Base-by-base conservation (phyloP, 2,113 vertebrate genomes). In the Ophthalmolycus amberensis region DNA sequence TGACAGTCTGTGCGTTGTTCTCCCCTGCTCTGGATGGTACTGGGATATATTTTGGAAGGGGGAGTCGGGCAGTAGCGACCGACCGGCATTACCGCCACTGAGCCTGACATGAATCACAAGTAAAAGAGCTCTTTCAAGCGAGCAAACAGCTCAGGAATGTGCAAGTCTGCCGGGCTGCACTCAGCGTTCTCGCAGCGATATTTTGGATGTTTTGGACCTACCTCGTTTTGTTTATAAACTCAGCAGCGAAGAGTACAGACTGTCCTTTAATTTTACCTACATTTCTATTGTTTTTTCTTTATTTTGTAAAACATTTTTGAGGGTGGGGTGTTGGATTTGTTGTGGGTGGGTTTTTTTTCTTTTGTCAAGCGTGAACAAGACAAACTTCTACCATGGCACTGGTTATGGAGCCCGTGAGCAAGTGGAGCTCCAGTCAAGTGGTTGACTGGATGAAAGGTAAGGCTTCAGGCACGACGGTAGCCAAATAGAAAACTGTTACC, bases 381-480 rank as follows among this genome's bases (percentile, higher is more conserved):
- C 89, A 94, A 95, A 96, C 93, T 95, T 95, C 90, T 92, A 48
- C 86, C 75, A 96, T 96, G 95, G 95, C 95, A 79, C 86, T 96
- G 90, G 92, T 95, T 54, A 96, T 96, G 95, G 95, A 96, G 91
- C 95, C 95, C 40, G 95, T 96, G 63, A 96, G 95, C 93, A 96
- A 95, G 94, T 96, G 95, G 95, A 95, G 94, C 91, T 94, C 94
- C 63, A 84, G 87, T 82, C 95, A 95, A 84, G 95, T 96, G 90
- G 93, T 95, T 15, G 95, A 96, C 87, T 96, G 95, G 95, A 96
- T 96, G 95, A 95, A 95, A 94, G 95, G 95, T 96, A 90, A 77
- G 86, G 56, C 69, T 71, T 82, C 20, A 12, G 6, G 25, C 68
- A 38, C 54, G 9, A 62, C 18, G 12, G 5, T 0, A 29, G 20